Conservation (phyloP, 2,888 invertebrate species). For the Drosophila nigricruria region DNA sequence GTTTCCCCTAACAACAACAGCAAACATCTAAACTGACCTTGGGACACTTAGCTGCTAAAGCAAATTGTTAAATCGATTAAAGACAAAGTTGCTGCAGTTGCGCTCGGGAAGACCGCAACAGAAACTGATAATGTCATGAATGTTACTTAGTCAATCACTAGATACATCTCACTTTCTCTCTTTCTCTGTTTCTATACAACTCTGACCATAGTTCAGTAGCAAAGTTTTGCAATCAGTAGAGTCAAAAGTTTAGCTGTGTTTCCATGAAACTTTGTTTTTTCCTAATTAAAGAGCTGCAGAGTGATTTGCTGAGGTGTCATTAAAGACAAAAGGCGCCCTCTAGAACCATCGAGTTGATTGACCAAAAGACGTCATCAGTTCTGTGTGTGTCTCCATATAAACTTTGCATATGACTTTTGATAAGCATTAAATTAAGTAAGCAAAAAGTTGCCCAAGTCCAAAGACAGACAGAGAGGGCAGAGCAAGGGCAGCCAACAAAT, state of each 20-base stretch:
- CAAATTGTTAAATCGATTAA: constrained; percentile 75
- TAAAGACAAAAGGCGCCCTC: constrained; percentile 27
- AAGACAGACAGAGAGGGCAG: not conserved
- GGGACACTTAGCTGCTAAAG: constrained; percentile 29
- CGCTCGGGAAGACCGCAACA: constrained; percentile 22
- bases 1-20: constrained; percentile 37
- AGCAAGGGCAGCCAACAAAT: constrained; percentile 5
- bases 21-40: constrained; percentile 41
- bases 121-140: constrained; percentile 59
- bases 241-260: constrained; percentile 60
- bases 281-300: constrained; percentile 60
- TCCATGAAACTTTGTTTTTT: constrained; percentile 67
- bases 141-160: constrained; percentile 52
- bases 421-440: constrained; percentile 48
- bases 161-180: not conserved
- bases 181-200: not conserved
- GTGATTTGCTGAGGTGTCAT: constrained; percentile 44
- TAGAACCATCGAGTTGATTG: constrained; percentile 33
- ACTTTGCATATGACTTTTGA: constrained; percentile 53
- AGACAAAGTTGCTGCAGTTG: constrained; percentile 47
- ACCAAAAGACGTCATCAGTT: constrained; percentile 49
- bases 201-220: constrained; percentile 23
- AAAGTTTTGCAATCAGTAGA: constrained; percentile 74
- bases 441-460: constrained; percentile 41
- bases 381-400: not conserved